These are phyloP conservation scores for Toxotes jaculatrix DNA, from an alignment of 2,113 vertebrate species.

Conservation along the genomic window DNA sequence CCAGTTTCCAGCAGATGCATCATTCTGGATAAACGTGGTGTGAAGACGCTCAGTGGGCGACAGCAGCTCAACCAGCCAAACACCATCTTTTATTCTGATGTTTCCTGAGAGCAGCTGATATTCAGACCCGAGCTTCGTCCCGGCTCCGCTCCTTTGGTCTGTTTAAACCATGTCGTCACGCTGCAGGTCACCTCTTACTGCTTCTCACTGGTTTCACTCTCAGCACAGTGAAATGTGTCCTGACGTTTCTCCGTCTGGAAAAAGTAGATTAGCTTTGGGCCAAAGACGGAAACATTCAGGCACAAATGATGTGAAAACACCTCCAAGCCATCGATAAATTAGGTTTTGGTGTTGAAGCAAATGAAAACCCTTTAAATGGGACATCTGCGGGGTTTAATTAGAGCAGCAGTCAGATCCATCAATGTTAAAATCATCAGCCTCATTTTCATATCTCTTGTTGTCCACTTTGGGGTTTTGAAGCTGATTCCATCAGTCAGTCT, in stretches of 20 bases:
- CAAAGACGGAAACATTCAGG: slow-evolving; percentile 42
- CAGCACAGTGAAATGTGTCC: background rate
- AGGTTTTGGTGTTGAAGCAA: slow-evolving; percentile 60
- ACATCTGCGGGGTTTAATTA: slow-evolving; percentile 23
- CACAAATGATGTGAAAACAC: slow-evolving; percentile 4
- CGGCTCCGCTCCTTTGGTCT: background rate
- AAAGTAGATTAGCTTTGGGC: slow-evolving; percentile 34
- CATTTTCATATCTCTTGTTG: background rate
- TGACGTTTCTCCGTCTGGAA: background rate
- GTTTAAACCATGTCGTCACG: background rate
- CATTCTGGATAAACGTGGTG: background rate
- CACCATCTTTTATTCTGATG: background rate
- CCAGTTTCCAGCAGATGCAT: background rate
- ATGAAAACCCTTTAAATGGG: slow-evolving; percentile 48
- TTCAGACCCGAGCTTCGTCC: background rate
- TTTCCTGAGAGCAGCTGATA: background rate
- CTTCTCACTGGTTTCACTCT: background rate
- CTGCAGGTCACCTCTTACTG: background rate
- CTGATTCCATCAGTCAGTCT: background rate
- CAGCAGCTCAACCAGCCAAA: background rate
- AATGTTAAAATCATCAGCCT: background rate
- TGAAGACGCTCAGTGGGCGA: slow-evolving; percentile 10
- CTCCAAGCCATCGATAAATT: slow-evolving; percentile 47
- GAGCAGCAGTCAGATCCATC: slow-evolving; percentile 20
- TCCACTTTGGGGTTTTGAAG: slow-evolving; percentile 1